A percentile compares a stretch with the other conserved stretches of the same genome.
Evolutionary conservation across 2,888 invertebrate species (phyloP).

Genomic region (Calliphora vomitoria): DNA sequence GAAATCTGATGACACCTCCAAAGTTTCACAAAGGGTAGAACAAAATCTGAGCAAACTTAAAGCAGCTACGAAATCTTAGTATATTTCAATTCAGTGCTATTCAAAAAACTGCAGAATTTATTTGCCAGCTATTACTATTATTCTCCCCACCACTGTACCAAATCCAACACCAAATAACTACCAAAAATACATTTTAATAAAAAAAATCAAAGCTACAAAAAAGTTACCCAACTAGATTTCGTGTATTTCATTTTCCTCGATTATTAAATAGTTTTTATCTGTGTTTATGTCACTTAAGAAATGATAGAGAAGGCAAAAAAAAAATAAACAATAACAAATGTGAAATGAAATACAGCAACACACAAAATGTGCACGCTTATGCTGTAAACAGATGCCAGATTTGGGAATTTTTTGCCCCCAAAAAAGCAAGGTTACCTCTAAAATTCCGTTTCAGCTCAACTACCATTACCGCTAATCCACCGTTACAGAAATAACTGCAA

Average conservation of each 20-base stretch:
- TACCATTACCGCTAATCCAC: no score
- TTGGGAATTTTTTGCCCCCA: no score
- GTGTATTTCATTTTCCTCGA: not conserved
- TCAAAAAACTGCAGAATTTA: no score
- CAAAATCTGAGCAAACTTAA: no score
- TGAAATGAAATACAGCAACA: conserved; percentile 8
- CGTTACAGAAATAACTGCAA: no score
- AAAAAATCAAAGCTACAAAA: not conserved
- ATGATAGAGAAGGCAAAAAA: not conserved
- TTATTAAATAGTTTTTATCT: conserved; percentile 26
- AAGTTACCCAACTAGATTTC: conserved; percentile 49
- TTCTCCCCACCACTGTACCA: not conserved
- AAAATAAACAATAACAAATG: conserved; percentile 5
- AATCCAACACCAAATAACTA: not conserved
- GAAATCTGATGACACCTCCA: no score
- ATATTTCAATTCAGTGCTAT: no score
- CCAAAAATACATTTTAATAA: not conserved
- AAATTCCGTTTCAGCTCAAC: no score
- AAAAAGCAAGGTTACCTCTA: no score
- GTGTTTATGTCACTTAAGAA: conserved; percentile 40
- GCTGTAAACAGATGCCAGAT: no score
- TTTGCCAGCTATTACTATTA: not conserved
- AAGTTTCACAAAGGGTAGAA: no score
- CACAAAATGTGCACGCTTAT: conserved; percentile 7
- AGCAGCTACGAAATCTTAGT: no score